Evolutionary conservation across 2,113 vertebrate species (phyloP), one percentile per base, ranked within the genome.

Genomic region (Lathamus discolor): DNA sequence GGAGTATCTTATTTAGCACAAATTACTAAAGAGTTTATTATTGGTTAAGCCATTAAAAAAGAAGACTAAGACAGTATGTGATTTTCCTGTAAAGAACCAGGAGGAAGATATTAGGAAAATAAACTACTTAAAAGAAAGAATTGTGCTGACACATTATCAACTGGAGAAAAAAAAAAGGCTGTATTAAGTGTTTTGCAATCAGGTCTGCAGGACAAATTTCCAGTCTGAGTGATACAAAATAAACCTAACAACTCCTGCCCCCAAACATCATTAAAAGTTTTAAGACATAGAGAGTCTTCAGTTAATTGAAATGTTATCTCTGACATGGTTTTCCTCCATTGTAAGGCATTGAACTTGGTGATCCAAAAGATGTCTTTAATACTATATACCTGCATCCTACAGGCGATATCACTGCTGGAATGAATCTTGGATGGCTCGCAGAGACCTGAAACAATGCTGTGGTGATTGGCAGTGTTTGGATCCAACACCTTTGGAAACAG

Each of bases 391-490:
- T 87, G 8, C 39, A 64, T 79, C 41, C 37, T 49, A 55, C 43
- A 97, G 96, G 95, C 61, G 81, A 82, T 92, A 97, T 35, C 95
- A 97, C 76, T 95, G 91, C 48, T 97, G 93, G 93, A 96, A 93
- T 83, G 95, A 97, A 82, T 96, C 95, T 37, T 97, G 95, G 92
- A 97, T 97, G 94, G 75, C 91, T 89, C 92, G 86, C 54, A 94
- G 94, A 86, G 90, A 95, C 35, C 73, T 97, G 61, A 97, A 95
- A 77, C 95, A 97, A 7, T 95, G 93, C 67, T 95, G 83, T 43
- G 92, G 92, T 83, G 95, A 97, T 51, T 95, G 96, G 94, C 95
- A 97, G 62, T 96, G 93, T 92, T 86, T 97, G 66, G 96, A 97
- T 90, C 94, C 96, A 5, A 97, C 85, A n/a, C 96, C 93, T 54